Percentiles rank a stretch among this genome's conserved stretches.
These are phyloP conservation scores for Neomonachus schauinslandi DNA, from an alignment of 2,113 vertebrate species.

Conservation along the genomic window DNA sequence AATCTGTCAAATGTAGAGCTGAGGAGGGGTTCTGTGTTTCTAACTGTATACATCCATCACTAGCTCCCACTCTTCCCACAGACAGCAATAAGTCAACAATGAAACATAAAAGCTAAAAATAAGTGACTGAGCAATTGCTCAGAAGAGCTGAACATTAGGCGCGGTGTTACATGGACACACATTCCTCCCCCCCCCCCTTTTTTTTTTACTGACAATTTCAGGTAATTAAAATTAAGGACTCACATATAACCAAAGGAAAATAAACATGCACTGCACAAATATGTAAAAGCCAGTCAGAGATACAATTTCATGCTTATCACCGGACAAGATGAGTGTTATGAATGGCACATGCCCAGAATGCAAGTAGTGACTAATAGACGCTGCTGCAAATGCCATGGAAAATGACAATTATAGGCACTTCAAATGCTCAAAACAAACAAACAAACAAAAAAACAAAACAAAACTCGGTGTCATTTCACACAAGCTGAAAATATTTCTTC, in stretches of 20 bases:
- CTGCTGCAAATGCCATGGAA: slow-evolving; percentile 57
- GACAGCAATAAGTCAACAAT: slow-evolving; percentile 76
- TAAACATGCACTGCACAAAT: slow-evolving; percentile 69
- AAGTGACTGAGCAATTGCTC: slow-evolving; percentile 34
- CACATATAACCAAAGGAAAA: slow-evolving; percentile 55
- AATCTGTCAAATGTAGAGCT: slow-evolving; percentile 73
- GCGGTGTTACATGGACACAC: slow-evolving; percentile 63
- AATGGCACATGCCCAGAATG: slow-evolving; percentile 55
- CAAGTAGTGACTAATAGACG: slow-evolving; percentile 38
- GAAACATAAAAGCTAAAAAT: slow-evolving; percentile 75
- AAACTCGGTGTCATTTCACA: slow-evolving; percentile 73
- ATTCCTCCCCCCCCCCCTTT: not conserved
- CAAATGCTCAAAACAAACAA: slow-evolving; percentile 67
- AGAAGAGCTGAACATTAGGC: slow-evolving; percentile 63
- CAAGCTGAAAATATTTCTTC: slow-evolving; percentile 75
- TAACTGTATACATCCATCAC: slow-evolving; percentile 52
- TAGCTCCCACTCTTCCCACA: slow-evolving; percentile 67
- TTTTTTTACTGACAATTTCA: slow-evolving; percentile 67
- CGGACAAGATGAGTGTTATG: slow-evolving; percentile 30
- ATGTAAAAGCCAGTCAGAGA: slow-evolving; percentile 60
- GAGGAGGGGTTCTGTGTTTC: slow-evolving; percentile 64
- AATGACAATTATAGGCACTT: slow-evolving; percentile 81
- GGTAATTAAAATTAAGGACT: slow-evolving; percentile 70
- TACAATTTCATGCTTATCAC: slow-evolving; percentile 65
- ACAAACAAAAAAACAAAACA: not conserved